Evolutionary conservation across 2,888 invertebrate species (phyloP).

Genomic region (Ceratothoa steindachneri): DNA sequence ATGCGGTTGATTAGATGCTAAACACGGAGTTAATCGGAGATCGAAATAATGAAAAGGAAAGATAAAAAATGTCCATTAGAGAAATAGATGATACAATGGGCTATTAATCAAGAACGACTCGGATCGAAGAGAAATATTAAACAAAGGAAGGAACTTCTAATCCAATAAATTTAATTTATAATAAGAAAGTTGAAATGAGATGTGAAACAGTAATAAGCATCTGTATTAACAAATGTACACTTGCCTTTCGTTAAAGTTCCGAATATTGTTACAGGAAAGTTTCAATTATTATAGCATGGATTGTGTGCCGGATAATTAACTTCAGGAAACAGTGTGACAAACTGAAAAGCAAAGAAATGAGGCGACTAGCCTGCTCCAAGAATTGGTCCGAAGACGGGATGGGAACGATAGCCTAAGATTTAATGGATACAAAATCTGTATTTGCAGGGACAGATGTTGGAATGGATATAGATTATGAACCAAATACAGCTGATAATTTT

Average conservation of each 20-base stretch:
- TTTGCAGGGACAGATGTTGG: neutral
- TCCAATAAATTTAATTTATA: neutral
- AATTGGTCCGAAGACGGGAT: neutral
- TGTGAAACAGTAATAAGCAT: neutral
- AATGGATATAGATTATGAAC: neutral
- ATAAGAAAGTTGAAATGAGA: neutral
- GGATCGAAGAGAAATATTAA: neutral
- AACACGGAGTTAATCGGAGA: neutral
- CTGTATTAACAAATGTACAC: neutral
- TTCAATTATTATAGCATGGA: neutral
- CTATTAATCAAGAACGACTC: neutral
- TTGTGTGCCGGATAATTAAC: neutral
- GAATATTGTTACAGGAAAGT: neutral
- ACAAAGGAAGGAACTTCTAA: neutral
- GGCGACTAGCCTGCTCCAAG: neutral
- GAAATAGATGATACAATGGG: neutral
- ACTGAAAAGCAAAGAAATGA: neutral
- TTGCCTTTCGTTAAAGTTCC: neutral
- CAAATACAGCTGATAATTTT: neutral
- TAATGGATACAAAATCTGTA: neutral
- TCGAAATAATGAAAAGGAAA: neutral
- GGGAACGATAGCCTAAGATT: neutral
- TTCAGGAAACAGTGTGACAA: neutral
- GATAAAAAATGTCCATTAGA: neutral
- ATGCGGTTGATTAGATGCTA: neutral